Evolutionary conservation across 2,113 vertebrate species (phyloP), one percentile per base, ranked within the genome.

Genomic region (Chaenogobius annularis): DNA sequence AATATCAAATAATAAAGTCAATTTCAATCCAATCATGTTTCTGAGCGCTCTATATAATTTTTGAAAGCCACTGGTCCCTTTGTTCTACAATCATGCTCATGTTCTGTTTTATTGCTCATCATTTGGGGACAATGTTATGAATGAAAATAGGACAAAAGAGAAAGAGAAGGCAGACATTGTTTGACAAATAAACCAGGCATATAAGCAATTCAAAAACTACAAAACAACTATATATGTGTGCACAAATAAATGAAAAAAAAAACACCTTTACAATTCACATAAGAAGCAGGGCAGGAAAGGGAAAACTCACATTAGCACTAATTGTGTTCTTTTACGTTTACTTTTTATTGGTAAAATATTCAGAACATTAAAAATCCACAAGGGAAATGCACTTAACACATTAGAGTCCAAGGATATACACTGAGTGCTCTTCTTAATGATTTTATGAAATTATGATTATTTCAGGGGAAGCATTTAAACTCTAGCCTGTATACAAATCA

Each of bases 351-450:
- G 58, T 61, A 15, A 40, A 63, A 40, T 19, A 19, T 23, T 56
- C 17, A 40, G 6, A 11, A 63, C 23, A 59, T 59, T 31, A 31
- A 22, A 59, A 63, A 11, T 20, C 64, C 22, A 66, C 22, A 11
- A 47, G 20, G 43, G 20, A 66, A 47, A 66, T 46, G 64, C 64
- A 66, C 64, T 66, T 47, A 47, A 66, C 64, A 66, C 43, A 47
- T 66, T 66, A 47, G n/a, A 5, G 20, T 14, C 12, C 64, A 66
- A 66, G 64, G 64, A 47, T 66, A 47, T 40, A 65, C 40, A 22
- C 55, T 22, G 44, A 40, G 62, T 65, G 62, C 44, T 66, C 15
- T 35, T 40, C 26, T 40, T 37, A 63, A 40, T 14, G 17, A 5
- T 35, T 40, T 15, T 20, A 14, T 2, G 47, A 66, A 66, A 66